Evolutionary conservation across 2,113 vertebrate species (phyloP).

Genomic region (Herpailurus yagouaroundi): DNA sequence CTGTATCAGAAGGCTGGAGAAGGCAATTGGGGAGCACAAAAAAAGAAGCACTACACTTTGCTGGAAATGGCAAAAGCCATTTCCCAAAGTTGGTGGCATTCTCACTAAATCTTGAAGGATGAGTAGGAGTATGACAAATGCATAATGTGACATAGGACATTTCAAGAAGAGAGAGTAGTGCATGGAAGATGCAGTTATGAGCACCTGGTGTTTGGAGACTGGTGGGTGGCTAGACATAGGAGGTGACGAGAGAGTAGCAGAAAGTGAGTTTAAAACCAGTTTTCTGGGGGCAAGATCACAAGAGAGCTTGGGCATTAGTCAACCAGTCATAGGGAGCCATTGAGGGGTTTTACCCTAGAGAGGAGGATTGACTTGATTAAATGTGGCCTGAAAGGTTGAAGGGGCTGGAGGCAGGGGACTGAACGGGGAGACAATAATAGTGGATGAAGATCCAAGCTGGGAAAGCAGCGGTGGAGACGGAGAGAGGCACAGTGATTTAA

Average conservation of each 20-base stretch:
- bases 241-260: background rate
- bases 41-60: background rate
- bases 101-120: constrained; percentile 15
- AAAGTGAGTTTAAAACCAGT: background rate
- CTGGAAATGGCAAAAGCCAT: constrained; percentile 10
- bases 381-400: background rate
- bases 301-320: background rate
- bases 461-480: background rate
- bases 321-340: background rate
- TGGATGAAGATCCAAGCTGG: background rate
- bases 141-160: constrained; percentile 40
- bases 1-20: background rate
- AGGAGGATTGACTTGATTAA: background rate
- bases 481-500: background rate
- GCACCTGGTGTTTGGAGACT: background rate
- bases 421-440: background rate
- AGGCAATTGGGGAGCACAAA: too few species aligned
- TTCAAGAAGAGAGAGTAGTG: background rate
- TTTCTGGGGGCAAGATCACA: background rate
- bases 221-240: background rate
- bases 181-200: background rate
- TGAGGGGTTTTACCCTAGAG: background rate
- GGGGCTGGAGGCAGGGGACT: background rate
- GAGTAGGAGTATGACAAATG: constrained; percentile 37
- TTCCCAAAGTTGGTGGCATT: constrained; percentile 16